A percentile compares a stretch with the other conserved stretches of the same genome.
phyloP scores from a whole-genome alignment of 2,888 invertebrate species.

The Drosophila stalkeri region DNA sequence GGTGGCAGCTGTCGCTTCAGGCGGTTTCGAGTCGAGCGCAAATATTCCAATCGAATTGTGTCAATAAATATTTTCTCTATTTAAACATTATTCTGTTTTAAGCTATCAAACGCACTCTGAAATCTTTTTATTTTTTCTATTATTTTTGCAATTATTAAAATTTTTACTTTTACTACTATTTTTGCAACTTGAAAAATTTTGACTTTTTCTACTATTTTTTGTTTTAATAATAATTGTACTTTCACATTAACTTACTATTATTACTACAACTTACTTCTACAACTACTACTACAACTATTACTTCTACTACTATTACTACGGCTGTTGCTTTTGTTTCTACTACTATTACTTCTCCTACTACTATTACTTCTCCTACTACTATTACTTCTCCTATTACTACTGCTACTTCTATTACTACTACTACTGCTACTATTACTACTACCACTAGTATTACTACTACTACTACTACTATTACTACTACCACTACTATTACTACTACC shows the following conservation, averaged over 20 bases:
- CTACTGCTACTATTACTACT: neutral
- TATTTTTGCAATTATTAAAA: neutral
- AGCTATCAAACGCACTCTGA: neutral
- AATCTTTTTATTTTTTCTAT: neutral
- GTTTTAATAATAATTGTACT: too few relatives aligned
- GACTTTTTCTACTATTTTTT: neutral
- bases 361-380: neutral
- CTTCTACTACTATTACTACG: neutral
- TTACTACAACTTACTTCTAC: neutral
- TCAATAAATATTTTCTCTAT: conserved; percentile 5
- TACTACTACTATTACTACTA: neutral
- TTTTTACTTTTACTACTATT: neutral
- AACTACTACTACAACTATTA: neutral
- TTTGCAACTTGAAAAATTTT: neutral
- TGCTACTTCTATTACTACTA: neutral
- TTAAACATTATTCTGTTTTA: neutral
- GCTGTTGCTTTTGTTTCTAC: too few relatives aligned
- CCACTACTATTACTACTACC: neutral
- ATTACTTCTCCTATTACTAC: too few relatives aligned
- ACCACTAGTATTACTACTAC: neutral
- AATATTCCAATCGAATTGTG: neutral
- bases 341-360: neutral
- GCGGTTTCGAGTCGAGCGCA: neutral
- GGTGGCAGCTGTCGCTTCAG: neutral
- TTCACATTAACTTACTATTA: too few relatives aligned